Percentiles rank a stretch among this genome's conserved stretches.
Conservation (phyloP, 2,113 vertebrate genomes). For the Eublepharis macularius region DNA sequence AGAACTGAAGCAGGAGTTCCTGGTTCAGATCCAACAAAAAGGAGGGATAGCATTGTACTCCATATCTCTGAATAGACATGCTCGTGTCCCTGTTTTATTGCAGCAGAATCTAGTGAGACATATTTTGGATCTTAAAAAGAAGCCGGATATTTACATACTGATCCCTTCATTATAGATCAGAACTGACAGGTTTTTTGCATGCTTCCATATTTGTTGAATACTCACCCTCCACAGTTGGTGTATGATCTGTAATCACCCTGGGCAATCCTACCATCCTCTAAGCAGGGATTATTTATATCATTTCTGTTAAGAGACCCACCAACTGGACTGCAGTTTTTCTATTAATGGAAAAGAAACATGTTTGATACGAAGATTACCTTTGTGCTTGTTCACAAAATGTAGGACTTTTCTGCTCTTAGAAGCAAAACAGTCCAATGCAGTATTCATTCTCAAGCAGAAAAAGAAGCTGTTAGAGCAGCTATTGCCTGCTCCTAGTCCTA, state of each 20-base stretch:
- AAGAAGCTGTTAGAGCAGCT: neutral
- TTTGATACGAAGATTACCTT: neutral
- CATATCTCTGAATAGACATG: neutral
- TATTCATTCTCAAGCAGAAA: neutral
- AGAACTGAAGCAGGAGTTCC: neutral
- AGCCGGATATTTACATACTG: neutral
- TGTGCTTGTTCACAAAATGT: neutral
- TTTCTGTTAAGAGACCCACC: constrained; percentile 17
- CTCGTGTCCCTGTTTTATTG: no score
- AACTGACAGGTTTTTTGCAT: neutral
- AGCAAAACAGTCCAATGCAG: neutral
- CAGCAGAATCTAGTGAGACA: neutral
- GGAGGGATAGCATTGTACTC: neutral
- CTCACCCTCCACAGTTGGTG: constrained; percentile 54
- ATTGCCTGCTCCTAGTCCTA: no score
- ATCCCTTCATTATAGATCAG: neutral
- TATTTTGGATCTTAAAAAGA: neutral
- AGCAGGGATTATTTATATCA: constrained; percentile 15
- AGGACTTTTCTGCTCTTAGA: neutral
- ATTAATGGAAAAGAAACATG: neutral
- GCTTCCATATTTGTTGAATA: neutral
- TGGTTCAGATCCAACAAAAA: neutral
- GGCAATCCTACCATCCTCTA: fast-evolving
- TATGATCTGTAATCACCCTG: neutral
- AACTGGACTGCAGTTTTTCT: constrained; percentile 52